phyloP scores from a whole-genome alignment of 2,888 invertebrate genomes.

The Lasioglossum pauxillum region DNA sequence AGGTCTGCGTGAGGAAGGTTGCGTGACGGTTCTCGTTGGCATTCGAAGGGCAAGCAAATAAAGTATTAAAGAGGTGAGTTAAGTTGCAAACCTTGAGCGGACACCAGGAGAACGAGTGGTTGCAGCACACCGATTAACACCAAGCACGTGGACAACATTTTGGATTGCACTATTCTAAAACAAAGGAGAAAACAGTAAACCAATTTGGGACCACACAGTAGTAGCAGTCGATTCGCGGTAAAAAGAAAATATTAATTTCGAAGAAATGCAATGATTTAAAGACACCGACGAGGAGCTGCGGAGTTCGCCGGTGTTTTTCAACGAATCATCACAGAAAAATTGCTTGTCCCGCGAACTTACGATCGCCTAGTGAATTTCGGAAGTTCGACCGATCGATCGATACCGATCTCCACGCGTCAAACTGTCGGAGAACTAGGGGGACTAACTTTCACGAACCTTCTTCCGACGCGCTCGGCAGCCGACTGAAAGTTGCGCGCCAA shows the following conservation, averaged over 20 bases:
- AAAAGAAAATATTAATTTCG: background rate
- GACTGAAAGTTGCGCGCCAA: slow-evolving; percentile 23
- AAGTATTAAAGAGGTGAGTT: slow-evolving; percentile 10
- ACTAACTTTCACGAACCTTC: slow-evolving; percentile 16
- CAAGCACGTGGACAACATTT: slow-evolving; percentile 33
- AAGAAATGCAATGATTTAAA: background rate
- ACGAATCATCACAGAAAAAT: slow-evolving; percentile 7
- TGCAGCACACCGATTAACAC: slow-evolving; percentile 36
- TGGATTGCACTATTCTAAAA: background rate
- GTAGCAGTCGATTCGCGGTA: background rate
- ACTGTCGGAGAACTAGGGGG: background rate
- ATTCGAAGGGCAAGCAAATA: background rate
- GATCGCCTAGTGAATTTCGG: background rate
- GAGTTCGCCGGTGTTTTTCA: background rate
- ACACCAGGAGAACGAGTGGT: slow-evolving; percentile 28
- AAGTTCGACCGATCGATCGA: background rate
- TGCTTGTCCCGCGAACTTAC: background rate
- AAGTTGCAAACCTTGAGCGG: slow-evolving; percentile 62
- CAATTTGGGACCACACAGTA: background rate
- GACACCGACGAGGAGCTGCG: background rate
- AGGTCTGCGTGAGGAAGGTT: slow-evolving; percentile 7
- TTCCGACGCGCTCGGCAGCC: background rate
- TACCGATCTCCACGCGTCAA: background rate
- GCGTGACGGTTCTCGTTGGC: background rate
- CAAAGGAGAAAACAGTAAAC: background rate